Evolutionary conservation across 2,888 invertebrate genomes (phyloP), one percentile per base, ranked within the genome.

Genomic region (Acleris laterana): DNA sequence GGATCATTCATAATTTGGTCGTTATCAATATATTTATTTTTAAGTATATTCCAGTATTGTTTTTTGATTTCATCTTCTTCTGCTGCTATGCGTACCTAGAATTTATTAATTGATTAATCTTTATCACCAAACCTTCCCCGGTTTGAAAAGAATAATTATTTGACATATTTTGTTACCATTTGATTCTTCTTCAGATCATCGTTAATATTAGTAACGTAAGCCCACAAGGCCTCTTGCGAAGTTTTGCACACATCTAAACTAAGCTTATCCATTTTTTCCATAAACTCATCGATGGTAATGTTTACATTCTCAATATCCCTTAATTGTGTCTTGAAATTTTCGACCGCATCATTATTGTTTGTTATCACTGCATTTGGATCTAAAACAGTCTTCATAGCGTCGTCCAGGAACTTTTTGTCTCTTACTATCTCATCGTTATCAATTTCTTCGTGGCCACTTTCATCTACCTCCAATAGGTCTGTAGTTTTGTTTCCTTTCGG

Each of bases 51-150:
- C 92, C 92, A 92, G 73, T 92, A 93, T 63, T 88, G 84, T 63
- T 87, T 90, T 64, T 92, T 93, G 50, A 91, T 88, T 80, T 90
- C 89, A 67, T 92, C 91, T 80, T 92, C 92, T 79, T 89, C 88
- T 0, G 89, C 89, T 49, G 90, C 87, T 64, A 90, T 85, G 5
- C 81, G 78, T 7, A 91, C 81, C 92, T 93, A 69, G 68, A 82
- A 28, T 16, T 16, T 25, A 32, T 61, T 38, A 22, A 50, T 13
- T 55, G 9, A 20, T 17, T 46, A 20, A 11, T 6, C n/a, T 25
- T 13, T 51, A 16, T 22, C 11, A 46, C 4, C 2, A 25, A 51
- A 53, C n/a, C 46, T 22, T 32, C 16, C 28, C 1, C 19, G 11
- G 42, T 51, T 13, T 1, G 38, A 22, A 7, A 46, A 2, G n/a